phyloP scores from a whole-genome alignment of 1,140 invertebrate species.

The Lepidurus arcticus region DNA sequence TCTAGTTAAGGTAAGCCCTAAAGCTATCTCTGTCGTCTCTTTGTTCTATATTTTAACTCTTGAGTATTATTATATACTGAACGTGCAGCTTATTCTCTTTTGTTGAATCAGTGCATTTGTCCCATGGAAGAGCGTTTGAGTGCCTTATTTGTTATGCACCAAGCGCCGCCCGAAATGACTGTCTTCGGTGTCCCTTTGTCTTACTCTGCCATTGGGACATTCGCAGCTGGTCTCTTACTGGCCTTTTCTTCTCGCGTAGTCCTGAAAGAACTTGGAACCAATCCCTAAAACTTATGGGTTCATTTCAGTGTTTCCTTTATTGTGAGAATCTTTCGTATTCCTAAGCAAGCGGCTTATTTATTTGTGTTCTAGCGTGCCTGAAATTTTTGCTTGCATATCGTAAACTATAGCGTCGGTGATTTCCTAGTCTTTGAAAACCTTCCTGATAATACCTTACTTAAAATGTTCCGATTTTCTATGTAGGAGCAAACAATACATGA shows the following conservation, averaged over 20 bases:
- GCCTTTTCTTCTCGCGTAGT: conserved; percentile 28
- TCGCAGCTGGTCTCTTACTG: conserved; percentile 26
- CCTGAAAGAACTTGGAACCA: conserved; percentile 29
- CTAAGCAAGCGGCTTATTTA: neutral
- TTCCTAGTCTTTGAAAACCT: neutral
- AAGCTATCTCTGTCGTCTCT: neutral
- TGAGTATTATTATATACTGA: neutral
- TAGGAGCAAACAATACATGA: neutral
- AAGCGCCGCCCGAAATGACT: conserved; percentile 31
- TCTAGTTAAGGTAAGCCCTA: conserved; percentile 25
- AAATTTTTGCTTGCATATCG: neutral
- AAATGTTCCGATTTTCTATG: neutral
- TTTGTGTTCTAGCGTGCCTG: neutral
- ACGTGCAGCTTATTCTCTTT: neutral
- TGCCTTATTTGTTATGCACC: conserved; percentile 30
- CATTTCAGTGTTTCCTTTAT: neutral
- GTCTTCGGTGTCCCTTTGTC: conserved; percentile 28
- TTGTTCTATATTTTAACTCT: neutral
- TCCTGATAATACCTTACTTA: neutral
- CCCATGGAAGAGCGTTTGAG: conserved; percentile 32
- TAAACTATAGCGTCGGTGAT: neutral
- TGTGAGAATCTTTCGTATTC: neutral
- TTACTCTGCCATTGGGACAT: conserved; percentile 28
- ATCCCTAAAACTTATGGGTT: neutral
- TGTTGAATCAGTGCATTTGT: conserved; percentile 29